Percentiles rank a stretch among this genome's conserved stretches.
Evolutionary conservation across 2,888 invertebrate species (phyloP).

Genomic region (Oligia latruncula): DNA sequence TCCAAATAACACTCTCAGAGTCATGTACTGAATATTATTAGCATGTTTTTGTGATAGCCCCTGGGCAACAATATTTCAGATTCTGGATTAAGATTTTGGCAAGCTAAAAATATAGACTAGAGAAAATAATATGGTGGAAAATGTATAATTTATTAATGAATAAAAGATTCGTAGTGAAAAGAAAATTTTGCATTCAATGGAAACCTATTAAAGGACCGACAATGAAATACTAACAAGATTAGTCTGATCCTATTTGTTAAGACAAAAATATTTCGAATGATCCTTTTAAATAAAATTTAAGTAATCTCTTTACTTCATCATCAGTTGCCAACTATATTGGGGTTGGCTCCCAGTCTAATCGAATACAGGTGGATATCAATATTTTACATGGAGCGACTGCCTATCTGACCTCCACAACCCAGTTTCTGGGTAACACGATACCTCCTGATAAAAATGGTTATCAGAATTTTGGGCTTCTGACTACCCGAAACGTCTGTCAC

Average conservation of each 20-base stretch:
- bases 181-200: neutral
- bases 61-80: slow-evolving; percentile 14
- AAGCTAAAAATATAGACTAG: slow-evolving; percentile 13
- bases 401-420: neutral
- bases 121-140: neutral
- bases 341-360: neutral
- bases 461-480: neutral
- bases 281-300: neutral
- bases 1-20: slow-evolving; percentile 18
- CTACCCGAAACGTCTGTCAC: neutral
- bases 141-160: neutral
- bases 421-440: neutral
- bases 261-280: neutral
- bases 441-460: neutral
- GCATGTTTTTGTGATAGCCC: slow-evolving; percentile 14
- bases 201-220: neutral
- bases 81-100: slow-evolving; percentile 14
- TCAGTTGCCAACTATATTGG: neutral
- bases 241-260: too few species aligned
- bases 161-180: neutral
- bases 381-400: neutral
- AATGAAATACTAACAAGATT: neutral
- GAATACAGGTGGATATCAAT: neutral
- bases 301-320: neutral
- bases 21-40: slow-evolving; percentile 38